Evolutionary conservation across 1,140 invertebrate species (phyloP).

Genomic region (Micrasema minimum): DNA sequence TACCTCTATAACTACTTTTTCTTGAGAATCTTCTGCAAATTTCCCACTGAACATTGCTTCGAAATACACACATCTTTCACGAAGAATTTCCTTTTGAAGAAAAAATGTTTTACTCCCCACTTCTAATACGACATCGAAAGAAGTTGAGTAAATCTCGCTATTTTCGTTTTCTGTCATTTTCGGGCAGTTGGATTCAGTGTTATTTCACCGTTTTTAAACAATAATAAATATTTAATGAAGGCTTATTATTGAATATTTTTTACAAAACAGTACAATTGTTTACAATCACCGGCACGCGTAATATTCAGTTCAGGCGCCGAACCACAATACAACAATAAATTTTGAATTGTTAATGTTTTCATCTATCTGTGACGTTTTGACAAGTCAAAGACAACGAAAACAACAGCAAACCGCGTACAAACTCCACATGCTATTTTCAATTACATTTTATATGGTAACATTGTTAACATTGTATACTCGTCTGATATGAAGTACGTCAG

Average conservation of each 20-base stretch:
- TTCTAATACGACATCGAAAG: slow-evolving; percentile 34
- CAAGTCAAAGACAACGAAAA: slow-evolving; percentile 13
- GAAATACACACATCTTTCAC: slow-evolving; percentile 42
- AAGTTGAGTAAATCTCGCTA: slow-evolving; percentile 12
- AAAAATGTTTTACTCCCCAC: slow-evolving; percentile 36
- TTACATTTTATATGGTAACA: too few relatives aligned
- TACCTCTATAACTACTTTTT: slow-evolving; percentile 39
- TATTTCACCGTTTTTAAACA: too few relatives aligned
- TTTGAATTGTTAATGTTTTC: too few relatives aligned
- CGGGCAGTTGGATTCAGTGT: too few relatives aligned
- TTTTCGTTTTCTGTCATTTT: slow-evolving; percentile 13
- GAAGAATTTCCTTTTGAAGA: slow-evolving; percentile 33
- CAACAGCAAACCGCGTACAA: too few relatives aligned
- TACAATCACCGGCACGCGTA: slow-evolving; percentile 4
- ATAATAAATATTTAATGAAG: too few relatives aligned
- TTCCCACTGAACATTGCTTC: slow-evolving; percentile 40
- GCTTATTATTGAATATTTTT: neutral
- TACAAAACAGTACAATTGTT: neutral
- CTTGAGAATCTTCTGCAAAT: slow-evolving; percentile 31
- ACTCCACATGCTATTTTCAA: too few relatives aligned
- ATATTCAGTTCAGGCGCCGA: neutral
- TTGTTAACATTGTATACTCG: too few relatives aligned
- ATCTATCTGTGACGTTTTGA: neutral
- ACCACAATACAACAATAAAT: too few relatives aligned
- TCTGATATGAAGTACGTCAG: too few relatives aligned